phyloP scores from a whole-genome alignment of 2,888 invertebrate species.

The Drosophila meridiana region DNA sequence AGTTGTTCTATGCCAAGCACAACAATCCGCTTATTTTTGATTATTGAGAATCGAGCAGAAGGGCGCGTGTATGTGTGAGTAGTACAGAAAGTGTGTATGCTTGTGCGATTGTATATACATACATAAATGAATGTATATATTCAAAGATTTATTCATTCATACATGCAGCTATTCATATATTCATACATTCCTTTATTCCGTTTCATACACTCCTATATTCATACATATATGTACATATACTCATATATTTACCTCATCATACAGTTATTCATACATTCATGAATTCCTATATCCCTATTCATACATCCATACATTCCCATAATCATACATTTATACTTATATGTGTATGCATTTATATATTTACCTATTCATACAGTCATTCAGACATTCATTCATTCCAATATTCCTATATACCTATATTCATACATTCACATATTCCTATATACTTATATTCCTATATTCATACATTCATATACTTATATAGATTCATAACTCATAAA shows the following conservation, averaged over 20 bases:
- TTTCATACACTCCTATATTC: too few relatives aligned
- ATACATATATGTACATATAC: neutral
- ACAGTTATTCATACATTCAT: neutral
- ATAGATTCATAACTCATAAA: neutral
- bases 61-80: too few relatives aligned
- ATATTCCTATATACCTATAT: neutral
- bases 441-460: neutral
- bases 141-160: too few relatives aligned
- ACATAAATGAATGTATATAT: too few relatives aligned
- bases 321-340: neutral
- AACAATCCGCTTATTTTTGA: neutral
- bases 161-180: neutral
- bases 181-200: neutral
- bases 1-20: neutral
- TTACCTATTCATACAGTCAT: neutral
- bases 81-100: neutral
- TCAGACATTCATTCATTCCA: neutral
- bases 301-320: neutral
- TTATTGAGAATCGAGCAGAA: neutral
- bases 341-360: neutral
- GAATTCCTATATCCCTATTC: neutral
- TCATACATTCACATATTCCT: neutral
- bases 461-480: neutral
- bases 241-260: too few relatives aligned
- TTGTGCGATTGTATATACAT: too few relatives aligned